Evolutionary conservation across 2,113 vertebrate genomes (phyloP).

Genomic region (Salminus brasiliensis): DNA sequence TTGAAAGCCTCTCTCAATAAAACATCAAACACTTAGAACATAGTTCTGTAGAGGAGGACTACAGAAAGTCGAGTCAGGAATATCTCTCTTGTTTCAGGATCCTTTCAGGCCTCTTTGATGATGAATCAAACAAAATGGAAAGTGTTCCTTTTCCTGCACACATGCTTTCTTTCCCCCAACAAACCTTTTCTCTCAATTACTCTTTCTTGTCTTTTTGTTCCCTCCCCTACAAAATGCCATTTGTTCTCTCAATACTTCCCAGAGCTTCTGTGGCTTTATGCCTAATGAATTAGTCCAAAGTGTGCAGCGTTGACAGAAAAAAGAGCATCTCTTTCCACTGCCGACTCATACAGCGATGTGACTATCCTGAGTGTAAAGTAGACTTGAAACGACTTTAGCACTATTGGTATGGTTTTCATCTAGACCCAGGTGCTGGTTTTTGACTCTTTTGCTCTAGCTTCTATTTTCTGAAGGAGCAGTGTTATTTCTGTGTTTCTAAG

Average conservation of each 20-base stretch:
- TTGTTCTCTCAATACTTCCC: conserved; percentile 22
- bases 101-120: conserved; percentile 58
- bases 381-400: neutral
- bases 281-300: conserved; percentile 26
- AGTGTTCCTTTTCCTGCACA: conserved; percentile 48
- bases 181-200: conserved; percentile 53
- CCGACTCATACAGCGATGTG: neutral
- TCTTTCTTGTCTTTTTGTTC: conserved; percentile 41
- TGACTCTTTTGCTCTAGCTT: neutral
- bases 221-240: conserved; percentile 31
- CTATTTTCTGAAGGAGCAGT: conserved; percentile 5
- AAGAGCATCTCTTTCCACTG: conserved; percentile 30
- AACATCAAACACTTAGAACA: conserved; percentile 57
- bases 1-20: conserved; percentile 58
- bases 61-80: conserved; percentile 58
- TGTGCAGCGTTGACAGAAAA: conserved; percentile 36
- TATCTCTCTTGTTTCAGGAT: conserved; percentile 55
- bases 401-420: neutral
- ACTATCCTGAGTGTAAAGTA: neutral
- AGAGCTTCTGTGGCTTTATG: conserved; percentile 6
- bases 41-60: conserved; percentile 49
- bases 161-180: conserved; percentile 42
- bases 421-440: neutral
- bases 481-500: neutral
- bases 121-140: conserved; percentile 59